A percentile compares a stretch with the other conserved stretches of the same genome.
phyloP scores from a whole-genome alignment of 2,888 invertebrate species.

The Hydroisotoma schaefferi region DNA sequence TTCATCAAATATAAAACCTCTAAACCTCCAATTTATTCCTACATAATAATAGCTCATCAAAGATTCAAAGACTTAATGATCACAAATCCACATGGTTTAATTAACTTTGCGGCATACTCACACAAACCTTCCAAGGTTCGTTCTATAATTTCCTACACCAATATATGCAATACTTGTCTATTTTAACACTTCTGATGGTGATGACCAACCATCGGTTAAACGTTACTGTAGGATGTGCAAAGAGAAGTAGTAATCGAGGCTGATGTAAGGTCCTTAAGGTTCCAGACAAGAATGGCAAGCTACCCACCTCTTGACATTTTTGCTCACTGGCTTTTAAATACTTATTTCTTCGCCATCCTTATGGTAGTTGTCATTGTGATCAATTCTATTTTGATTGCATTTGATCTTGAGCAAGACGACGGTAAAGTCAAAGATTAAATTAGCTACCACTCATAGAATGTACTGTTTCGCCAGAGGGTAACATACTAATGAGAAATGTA shows the following conservation, averaged over 20 bases:
- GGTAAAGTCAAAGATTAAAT: background rate
- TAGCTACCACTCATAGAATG: too few relatives aligned
- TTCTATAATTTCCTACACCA: too few relatives aligned
- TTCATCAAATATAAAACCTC: background rate
- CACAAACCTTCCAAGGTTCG: background rate
- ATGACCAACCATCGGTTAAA: too few relatives aligned
- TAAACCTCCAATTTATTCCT: background rate
- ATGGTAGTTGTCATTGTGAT: slow-evolving; percentile 41
- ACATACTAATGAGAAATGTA: too few relatives aligned
- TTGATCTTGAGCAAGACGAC: slow-evolving; percentile 25
- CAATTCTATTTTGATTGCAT: slow-evolving; percentile 36
- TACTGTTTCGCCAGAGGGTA: too few relatives aligned
- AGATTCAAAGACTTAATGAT: slow-evolving; percentile 18
- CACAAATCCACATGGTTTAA: slow-evolving; percentile 35
- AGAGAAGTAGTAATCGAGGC: slow-evolving; percentile 19
- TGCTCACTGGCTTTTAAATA: slow-evolving; percentile 44
- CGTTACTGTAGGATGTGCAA: too few relatives aligned
- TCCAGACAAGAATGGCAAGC: slow-evolving; percentile 32
- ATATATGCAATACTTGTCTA: too few relatives aligned
- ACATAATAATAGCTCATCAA: background rate
- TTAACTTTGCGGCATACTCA: slow-evolving; percentile 39
- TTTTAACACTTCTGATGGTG: too few relatives aligned
- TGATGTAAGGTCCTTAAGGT: slow-evolving; percentile 39
- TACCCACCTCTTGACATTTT: slow-evolving; percentile 42
- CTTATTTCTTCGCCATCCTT: slow-evolving; percentile 22